Base-by-base conservation (phyloP, 2,113 vertebrate genomes). In the Acrocephalus kingi region DNA sequence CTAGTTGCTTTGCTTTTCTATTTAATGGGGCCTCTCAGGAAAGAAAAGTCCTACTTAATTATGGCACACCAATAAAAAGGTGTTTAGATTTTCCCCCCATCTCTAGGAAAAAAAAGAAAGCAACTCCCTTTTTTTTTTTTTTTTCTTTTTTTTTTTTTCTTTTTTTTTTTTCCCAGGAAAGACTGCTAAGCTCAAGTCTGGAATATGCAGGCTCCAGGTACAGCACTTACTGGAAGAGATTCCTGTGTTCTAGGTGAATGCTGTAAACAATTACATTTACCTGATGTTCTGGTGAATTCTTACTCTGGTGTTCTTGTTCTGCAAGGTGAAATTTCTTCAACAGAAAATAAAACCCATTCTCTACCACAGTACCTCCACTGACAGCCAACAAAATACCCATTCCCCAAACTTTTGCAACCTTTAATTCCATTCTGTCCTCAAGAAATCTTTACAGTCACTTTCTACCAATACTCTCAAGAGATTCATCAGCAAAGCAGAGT, bases 321-420 rank as follows among this genome's bases (percentile, higher is more conserved):
- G 22, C 0, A 2, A 84, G 58, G 15, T n/a, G 6, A 61, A 68
- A 68, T 75, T 33, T 71, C 30, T 77, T 49, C 58, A 37, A 19
- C 8, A 49, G 46, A 89, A 92, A 86, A 41, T 19, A 63, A 69
- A 21, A 56, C 4, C 10, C 56, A 5, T 54, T 56, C 5, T 73
- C 25, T 37, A 19, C 33, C 9, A 19, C 0, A 3, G 22, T 14
- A 37, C 5, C 5, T 31, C 63, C 62, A 15, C 0, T 45, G 6
- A 11, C 46, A n/a, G 46, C 24, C 46, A 77, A 3, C 4, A 48
- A 12, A 28, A 27, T 15, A 43, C 21, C 11, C 2, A 5, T 41
- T 90, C 37, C 35, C 58, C 66, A 61, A 56, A 74, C 2, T 18
- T 63, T 15, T 83, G 13, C 8, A 64, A 13, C 18, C 15, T 80